Evolutionary conservation across 2,113 vertebrate species (phyloP).

Genomic region (Tachycineta bicolor): DNA sequence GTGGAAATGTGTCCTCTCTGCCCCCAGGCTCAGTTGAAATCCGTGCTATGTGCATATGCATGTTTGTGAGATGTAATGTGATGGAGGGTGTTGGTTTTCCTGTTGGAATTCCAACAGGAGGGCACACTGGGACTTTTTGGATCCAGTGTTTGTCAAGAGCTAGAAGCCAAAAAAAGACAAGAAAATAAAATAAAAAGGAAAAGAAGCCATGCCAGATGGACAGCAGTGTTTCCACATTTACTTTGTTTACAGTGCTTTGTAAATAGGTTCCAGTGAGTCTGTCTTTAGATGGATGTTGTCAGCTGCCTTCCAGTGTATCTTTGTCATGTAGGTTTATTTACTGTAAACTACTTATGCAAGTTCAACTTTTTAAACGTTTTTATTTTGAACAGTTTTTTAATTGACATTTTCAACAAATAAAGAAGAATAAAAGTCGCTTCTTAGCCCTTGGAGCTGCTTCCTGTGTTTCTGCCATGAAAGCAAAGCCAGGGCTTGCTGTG

Average conservation of each 20-base stretch:
- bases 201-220: constrained; percentile 78
- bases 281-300: constrained; percentile 62
- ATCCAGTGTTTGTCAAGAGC: constrained; percentile 57
- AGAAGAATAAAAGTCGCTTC: constrained; percentile 62
- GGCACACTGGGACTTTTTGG: constrained; percentile 44
- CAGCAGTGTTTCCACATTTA: constrained; percentile 70
- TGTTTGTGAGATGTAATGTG: constrained; percentile 34
- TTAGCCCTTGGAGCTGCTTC: constrained; percentile 18
- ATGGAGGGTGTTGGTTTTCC: not conserved
- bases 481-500: not conserved
- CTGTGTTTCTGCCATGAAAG: not conserved
- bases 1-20: not conserved
- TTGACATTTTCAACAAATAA: constrained; percentile 82
- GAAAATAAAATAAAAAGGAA: constrained; percentile 71
- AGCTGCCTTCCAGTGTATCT: constrained; percentile 68
- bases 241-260: constrained; percentile 78
- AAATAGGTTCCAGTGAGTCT: constrained; percentile 71
- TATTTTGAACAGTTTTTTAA: constrained; percentile 82
- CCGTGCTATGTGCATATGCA: constrained; percentile 43
- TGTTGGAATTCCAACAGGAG: not conserved
- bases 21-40: constrained; percentile 28
- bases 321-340: constrained; percentile 63
- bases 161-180: constrained; percentile 69
- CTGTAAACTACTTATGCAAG: constrained; percentile 70
- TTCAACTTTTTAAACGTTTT: constrained; percentile 80